Percentiles rank a stretch among this genome's conserved stretches.
These are phyloP conservation scores for Cinara cedri DNA, from an alignment of 2,888 invertebrate genomes.

Conservation along the genomic window DNA sequence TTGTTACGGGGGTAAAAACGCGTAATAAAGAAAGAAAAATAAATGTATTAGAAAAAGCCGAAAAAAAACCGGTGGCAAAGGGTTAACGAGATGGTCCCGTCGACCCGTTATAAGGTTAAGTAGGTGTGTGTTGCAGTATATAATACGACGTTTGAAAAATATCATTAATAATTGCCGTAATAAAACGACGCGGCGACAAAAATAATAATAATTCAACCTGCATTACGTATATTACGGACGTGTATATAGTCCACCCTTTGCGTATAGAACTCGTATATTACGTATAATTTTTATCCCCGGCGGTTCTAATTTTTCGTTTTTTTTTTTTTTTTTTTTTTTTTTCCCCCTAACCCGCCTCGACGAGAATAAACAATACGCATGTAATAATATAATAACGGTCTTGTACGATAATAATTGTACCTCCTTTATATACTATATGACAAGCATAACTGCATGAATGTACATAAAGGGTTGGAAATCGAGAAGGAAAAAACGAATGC, in stretches of 20 bases:
- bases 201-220: constrained; percentile 12
- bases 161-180: constrained; percentile 46
- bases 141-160: background rate
- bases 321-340: no score
- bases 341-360: background rate
- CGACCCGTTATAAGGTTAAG: no score
- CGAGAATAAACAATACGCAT: constrained; percentile 5
- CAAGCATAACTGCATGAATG: no score
- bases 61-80: constrained; percentile 56
- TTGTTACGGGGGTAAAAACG: background rate
- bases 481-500: background rate
- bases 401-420: background rate
- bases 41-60: background rate
- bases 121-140: no score
- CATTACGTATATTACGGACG: background rate
- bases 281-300: no score
- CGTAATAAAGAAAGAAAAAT: background rate
- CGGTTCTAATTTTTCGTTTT: no score
- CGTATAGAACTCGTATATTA: background rate
- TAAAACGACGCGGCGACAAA: constrained; percentile 49
- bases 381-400: constrained; percentile 43
- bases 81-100: constrained; percentile 48
- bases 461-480: constrained; percentile 17
- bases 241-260: background rate
- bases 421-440: no score